These are phyloP conservation scores for Neotoxoptera formosana DNA, from an alignment of 1,140 invertebrate genomes.

Conservation along the genomic window DNA sequence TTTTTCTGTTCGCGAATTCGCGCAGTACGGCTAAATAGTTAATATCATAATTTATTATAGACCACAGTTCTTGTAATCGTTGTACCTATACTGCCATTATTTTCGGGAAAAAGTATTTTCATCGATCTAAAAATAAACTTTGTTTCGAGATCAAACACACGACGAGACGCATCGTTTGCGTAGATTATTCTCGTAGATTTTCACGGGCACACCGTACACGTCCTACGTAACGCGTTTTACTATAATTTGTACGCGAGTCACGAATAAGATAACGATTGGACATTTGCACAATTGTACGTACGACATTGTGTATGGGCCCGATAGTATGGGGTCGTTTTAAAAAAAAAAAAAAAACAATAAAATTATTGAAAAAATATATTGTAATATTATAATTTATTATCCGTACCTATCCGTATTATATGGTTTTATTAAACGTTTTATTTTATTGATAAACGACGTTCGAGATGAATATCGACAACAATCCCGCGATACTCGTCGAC, in stretches of 20 bases:
- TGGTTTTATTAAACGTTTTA: background rate
- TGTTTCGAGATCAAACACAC: background rate
- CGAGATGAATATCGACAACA: background rate
- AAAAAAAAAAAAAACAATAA: too few relatives aligned
- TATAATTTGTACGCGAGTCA: background rate
- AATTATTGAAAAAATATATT: too few relatives aligned
- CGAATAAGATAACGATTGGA: background rate
- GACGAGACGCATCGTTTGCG: background rate
- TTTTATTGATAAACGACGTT: background rate
- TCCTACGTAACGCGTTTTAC: background rate
- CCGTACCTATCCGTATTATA: background rate
- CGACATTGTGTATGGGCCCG: background rate
- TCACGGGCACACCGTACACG: too few relatives aligned
- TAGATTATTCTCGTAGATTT: background rate
- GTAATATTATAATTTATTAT: background rate
- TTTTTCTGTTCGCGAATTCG: too few relatives aligned
- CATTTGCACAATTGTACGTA: background rate
- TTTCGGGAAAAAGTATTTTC: background rate
- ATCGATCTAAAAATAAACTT: background rate
- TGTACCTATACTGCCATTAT: background rate
- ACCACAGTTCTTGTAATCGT: background rate
- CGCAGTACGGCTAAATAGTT: too few relatives aligned
- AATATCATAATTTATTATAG: background rate
- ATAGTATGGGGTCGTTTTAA: background rate
- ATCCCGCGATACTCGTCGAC: background rate